Percentiles rank a stretch among this genome's conserved stretches.
Conservation (phyloP, 2,888 invertebrate species). For the Apamea monoglypha region DNA sequence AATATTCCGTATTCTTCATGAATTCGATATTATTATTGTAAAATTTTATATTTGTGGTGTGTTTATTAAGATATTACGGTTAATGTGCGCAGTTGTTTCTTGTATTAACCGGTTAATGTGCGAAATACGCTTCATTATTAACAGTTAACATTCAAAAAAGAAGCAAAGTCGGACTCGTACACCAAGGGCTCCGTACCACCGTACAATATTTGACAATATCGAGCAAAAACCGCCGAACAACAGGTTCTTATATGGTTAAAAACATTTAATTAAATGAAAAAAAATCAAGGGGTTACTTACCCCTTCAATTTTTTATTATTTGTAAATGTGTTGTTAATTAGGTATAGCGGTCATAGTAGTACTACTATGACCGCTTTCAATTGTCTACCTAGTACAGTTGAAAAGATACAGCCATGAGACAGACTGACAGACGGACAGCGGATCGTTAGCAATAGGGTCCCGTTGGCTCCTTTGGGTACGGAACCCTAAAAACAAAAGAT, state of each 20-base stretch:
- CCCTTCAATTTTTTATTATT: too few species aligned
- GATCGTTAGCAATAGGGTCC: not conserved
- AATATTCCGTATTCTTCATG: conserved; percentile 55
- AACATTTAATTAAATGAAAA: too few species aligned
- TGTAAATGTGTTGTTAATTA: not conserved
- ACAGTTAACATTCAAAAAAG: not conserved
- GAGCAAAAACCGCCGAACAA: not conserved
- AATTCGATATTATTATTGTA: conserved; percentile 45
- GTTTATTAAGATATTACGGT: conserved; percentile 45
- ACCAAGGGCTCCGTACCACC: not conserved
- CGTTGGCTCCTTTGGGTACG: not conserved
- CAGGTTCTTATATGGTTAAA: not conserved
- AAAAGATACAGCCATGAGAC: not conserved
- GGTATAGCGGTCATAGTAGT: not conserved
- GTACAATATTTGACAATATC: not conserved
- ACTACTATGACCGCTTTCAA: not conserved
- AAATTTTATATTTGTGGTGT: conserved; percentile 60
- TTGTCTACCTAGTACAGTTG: not conserved
- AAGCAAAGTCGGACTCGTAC: too few species aligned
- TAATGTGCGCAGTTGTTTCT: conserved; percentile 35
- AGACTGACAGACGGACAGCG: not conserved
- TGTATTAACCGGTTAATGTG: conserved; percentile 27
- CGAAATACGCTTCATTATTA: not conserved
- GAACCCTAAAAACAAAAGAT: not conserved
- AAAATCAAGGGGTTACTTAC: too few species aligned